These are phyloP conservation scores for Chelonus insularis DNA, from an alignment of 1,140 invertebrate genomes.

Conservation along the genomic window DNA sequence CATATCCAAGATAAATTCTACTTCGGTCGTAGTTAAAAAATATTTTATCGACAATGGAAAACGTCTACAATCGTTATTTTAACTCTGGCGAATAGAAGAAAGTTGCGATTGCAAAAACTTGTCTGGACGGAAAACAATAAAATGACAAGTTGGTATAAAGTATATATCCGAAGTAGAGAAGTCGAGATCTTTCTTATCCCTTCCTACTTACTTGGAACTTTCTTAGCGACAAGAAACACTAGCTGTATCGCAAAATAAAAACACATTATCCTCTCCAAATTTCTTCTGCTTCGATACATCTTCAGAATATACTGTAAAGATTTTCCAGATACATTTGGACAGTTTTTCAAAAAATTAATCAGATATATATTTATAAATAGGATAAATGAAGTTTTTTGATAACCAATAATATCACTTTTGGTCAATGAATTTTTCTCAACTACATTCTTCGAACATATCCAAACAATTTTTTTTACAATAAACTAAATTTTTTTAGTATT, in stretches of 20 bases:
- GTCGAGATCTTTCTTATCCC: not conserved
- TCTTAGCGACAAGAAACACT: constrained; percentile 15
- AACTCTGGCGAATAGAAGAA: constrained; percentile 10
- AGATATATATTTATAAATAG: too few relatives aligned
- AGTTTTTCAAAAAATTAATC: too few relatives aligned
- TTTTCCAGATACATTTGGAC: too few relatives aligned
- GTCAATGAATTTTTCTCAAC: too few relatives aligned
- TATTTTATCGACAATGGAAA: constrained; percentile 17
- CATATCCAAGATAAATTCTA: too few relatives aligned
- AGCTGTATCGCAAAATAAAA: constrained; percentile 10
- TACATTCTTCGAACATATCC: too few relatives aligned
- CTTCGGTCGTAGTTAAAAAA: not conserved
- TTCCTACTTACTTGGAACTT: constrained; percentile 15
- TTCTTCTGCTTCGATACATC: not conserved
- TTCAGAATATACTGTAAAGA: not conserved
- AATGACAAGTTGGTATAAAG: constrained; percentile 30
- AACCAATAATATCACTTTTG: too few relatives aligned
- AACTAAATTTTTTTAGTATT: too few relatives aligned
- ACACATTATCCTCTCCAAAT: constrained; percentile 16
- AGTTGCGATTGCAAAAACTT: constrained; percentile 35
- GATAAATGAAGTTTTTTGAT: too few relatives aligned
- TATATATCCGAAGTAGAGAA: constrained; percentile 3
- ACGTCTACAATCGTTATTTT: constrained; percentile 15
- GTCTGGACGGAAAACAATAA: constrained; percentile 35
- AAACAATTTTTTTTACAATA: too few relatives aligned